phyloP scores from a whole-genome alignment of 2,113 vertebrate species.

The Galbula dea region DNA sequence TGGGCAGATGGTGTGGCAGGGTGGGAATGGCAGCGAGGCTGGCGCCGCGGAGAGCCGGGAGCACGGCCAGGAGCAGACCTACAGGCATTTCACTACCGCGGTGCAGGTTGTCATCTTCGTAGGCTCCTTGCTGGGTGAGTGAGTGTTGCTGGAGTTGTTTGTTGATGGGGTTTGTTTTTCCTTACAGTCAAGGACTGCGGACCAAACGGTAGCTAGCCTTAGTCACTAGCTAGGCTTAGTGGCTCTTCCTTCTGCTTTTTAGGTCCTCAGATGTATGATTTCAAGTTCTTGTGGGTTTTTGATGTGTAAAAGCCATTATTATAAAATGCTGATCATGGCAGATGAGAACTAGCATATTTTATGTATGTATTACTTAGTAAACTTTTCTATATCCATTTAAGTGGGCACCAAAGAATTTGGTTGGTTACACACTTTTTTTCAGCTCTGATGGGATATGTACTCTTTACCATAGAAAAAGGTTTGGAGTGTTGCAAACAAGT shows the following conservation, averaged over 20 bases:
- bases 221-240: not conserved
- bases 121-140: slow-evolving; percentile 89
- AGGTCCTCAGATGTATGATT: not conserved
- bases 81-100: slow-evolving; percentile 87
- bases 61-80: slow-evolving; percentile 76
- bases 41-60: not conserved
- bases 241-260: not conserved
- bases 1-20: slow-evolving; percentile 63
- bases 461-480: not conserved
- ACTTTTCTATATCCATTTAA: not conserved
- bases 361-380: not conserved
- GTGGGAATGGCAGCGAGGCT: slow-evolving; percentile 56
- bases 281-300: not conserved
- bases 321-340: not conserved
- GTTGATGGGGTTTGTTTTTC: not conserved
- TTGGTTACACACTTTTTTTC: not conserved
- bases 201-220: not conserved
- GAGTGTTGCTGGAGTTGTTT: not conserved
- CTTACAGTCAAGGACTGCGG: not conserved
- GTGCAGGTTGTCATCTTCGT: slow-evolving; percentile 88
- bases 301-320: not conserved
- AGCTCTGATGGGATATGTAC: not conserved
- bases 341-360: not conserved
- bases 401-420: not conserved
- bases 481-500: not conserved